These are phyloP conservation scores for Drosophila siamana DNA, from an alignment of 2,888 invertebrate genomes.

Conservation along the genomic window DNA sequence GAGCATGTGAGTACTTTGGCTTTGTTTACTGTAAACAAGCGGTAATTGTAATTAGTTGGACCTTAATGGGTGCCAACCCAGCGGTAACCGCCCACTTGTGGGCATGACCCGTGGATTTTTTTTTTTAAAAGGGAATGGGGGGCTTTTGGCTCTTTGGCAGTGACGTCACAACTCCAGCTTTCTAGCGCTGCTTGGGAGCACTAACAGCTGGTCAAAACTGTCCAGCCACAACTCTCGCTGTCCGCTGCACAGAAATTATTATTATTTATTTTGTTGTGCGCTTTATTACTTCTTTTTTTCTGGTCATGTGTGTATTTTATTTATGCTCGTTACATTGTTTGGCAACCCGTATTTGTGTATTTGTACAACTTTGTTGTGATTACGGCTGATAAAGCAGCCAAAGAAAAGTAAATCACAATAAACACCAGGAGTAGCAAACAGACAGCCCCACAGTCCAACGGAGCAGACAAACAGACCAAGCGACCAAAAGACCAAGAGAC, in stretches of 20 bases:
- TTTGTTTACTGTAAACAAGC: constrained; percentile 66
- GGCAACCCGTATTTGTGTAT: constrained; percentile 39
- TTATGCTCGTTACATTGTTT: constrained; percentile 56
- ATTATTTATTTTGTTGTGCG: constrained; percentile 23
- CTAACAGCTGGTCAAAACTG: constrained; percentile 20
- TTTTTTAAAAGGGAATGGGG: constrained; percentile 8
- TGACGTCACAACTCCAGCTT: constrained; percentile 43
- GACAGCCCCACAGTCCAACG: constrained; percentile 5
- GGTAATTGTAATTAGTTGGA: constrained; percentile 71
- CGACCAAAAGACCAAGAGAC: constrained; percentile 10
- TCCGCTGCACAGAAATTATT: constrained; percentile 16
- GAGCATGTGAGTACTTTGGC: constrained; percentile 26
- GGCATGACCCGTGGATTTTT: constrained; percentile 26
- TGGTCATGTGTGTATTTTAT: constrained; percentile 25
- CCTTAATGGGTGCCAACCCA: constrained; percentile 48
- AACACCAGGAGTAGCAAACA: constrained; percentile 31
- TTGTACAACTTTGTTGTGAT: constrained; percentile 73
- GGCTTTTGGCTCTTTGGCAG: no score
- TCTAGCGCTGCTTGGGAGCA: constrained; percentile 46
- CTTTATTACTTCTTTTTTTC: constrained; percentile 25
- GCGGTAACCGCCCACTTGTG: constrained; percentile 37
- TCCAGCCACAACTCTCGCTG: constrained; percentile 42
- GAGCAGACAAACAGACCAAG: not conserved
- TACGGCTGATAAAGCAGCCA: constrained; percentile 75
- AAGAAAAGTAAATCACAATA: constrained; percentile 76